A percentile compares a stretch with the other conserved stretches of the same genome.
Conservation (phyloP, 64 coral and sea anemone species). For the Astreopora myriophthalma region DNA sequence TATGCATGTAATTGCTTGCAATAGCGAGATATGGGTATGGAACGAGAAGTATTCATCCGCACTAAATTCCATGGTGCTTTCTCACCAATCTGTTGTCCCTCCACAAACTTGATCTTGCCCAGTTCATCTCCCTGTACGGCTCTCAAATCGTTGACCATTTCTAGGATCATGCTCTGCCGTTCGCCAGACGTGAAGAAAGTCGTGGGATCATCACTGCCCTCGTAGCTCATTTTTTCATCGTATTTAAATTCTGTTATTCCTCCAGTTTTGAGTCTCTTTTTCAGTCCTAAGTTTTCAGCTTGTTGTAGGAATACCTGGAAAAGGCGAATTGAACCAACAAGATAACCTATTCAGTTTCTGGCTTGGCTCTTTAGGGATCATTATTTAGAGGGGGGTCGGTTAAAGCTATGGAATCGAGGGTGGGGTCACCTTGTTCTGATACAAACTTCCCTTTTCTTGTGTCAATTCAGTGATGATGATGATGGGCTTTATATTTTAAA, state of each 20-base stretch:
- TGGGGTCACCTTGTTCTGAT: too few relatives aligned
- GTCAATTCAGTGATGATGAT: too few relatives aligned
- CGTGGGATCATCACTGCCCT: slow-evolving; percentile 83
- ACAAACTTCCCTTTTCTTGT: too few relatives aligned
- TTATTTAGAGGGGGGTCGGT: too few relatives aligned
- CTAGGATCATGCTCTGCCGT: slow-evolving; percentile 92
- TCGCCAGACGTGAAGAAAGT: slow-evolving; percentile 95
- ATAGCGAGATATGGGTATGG: too few relatives aligned
- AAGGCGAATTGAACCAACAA: not conserved
- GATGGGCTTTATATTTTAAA: too few relatives aligned
- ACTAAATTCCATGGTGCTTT: not conserved
- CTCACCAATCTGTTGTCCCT: slow-evolving; percentile 96
- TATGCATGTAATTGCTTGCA: too few relatives aligned
- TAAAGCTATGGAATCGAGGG: too few relatives aligned
- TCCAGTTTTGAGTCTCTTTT: slow-evolving; percentile 82
- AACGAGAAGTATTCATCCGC: too few relatives aligned
- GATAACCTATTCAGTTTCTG: not conserved
- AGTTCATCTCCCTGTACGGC: slow-evolving; percentile 93
- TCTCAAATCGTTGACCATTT: slow-evolving; percentile 86
- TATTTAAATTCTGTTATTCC: slow-evolving; percentile 95
- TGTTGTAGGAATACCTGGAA: slow-evolving; percentile 57
- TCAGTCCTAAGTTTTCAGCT: slow-evolving; percentile 85
- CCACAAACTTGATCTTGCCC: slow-evolving; percentile 94
- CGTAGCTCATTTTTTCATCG: slow-evolving; percentile 76
- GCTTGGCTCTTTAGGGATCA: not conserved